These are phyloP conservation scores for Lycorma delicatula DNA, from an alignment of 1,140 invertebrate species.

Conservation along the genomic window DNA sequence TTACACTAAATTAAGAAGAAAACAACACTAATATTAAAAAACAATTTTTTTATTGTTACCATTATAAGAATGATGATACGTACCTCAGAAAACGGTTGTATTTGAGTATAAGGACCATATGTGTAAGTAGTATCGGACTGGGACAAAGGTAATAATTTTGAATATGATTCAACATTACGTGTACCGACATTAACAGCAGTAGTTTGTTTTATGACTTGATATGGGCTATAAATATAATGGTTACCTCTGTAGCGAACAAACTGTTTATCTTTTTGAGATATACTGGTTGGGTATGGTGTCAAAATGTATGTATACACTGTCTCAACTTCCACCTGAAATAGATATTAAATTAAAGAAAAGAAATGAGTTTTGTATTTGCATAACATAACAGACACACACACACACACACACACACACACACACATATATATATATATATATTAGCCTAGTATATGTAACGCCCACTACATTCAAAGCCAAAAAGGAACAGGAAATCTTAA, in stretches of 20 bases:
- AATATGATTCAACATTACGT: conserved; percentile 74
- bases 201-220: conserved; percentile 66
- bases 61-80: no score
- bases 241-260: conserved; percentile 79
- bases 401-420: not conserved
- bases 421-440: not conserved
- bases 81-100: conserved; percentile 42
- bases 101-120: conserved; percentile 82
- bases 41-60: no score
- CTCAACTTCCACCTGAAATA: conserved; percentile 52
- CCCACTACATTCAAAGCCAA: no score
- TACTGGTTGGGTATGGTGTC: conserved; percentile 72
- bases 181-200: conserved; percentile 70
- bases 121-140: conserved; percentile 67
- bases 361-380: no score
- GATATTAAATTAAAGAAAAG: conserved; percentile 25
- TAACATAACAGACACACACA: not conserved
- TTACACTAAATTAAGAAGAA: no score
- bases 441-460: not conserved
- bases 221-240: conserved; percentile 76
- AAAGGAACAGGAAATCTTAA: not conserved
- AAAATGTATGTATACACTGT: conserved; percentile 66
- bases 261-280: conserved; percentile 89
- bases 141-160: conserved; percentile 74
- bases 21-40: no score